Evolutionary conservation across 2,113 vertebrate species (phyloP).

Genomic region (Mola mola): DNA sequence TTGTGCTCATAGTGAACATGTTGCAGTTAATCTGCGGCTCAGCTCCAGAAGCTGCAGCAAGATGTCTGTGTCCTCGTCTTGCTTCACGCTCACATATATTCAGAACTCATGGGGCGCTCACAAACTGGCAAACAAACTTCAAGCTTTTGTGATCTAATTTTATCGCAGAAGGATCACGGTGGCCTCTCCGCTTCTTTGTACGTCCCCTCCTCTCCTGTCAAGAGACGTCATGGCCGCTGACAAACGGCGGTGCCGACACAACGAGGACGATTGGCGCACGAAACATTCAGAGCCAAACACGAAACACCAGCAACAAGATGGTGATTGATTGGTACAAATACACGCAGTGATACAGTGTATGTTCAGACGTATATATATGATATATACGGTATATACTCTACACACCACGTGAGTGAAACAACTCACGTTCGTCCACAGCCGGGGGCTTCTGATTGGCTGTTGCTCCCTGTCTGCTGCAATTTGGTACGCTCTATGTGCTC

Average conservation of each 20-base stretch:
- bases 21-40: conserved; percentile 30
- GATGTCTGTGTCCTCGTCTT: conserved; percentile 22
- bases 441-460: conserved; percentile 89
- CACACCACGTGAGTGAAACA: no score
- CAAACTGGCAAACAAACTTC: neutral
- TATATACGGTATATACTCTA: no score
- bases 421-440: conserved; percentile 91
- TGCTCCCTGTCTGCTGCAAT: conserved; percentile 89
- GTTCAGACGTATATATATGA: no score
- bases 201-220: conserved; percentile 22
- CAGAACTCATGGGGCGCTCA: neutral
- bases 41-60: conserved; percentile 28
- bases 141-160: conserved; percentile 12
- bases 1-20: conserved; percentile 4
- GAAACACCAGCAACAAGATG: conserved; percentile 22
- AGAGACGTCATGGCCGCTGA: conserved; percentile 1
- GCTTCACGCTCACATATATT: conserved; percentile 13
- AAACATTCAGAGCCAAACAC: conserved; percentile 21
- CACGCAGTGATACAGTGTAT: neutral
- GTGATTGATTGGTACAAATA: neutral
- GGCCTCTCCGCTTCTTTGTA: neutral
- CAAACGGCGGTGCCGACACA: conserved; percentile 9
- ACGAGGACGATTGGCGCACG: conserved; percentile 10
- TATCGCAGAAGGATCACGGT: conserved; percentile 11
- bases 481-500: conserved; percentile 97